Evolutionary conservation across 2,888 invertebrate species (phyloP), one percentile per base, ranked within the genome.

Genomic region (Hypomecis atomaria): DNA sequence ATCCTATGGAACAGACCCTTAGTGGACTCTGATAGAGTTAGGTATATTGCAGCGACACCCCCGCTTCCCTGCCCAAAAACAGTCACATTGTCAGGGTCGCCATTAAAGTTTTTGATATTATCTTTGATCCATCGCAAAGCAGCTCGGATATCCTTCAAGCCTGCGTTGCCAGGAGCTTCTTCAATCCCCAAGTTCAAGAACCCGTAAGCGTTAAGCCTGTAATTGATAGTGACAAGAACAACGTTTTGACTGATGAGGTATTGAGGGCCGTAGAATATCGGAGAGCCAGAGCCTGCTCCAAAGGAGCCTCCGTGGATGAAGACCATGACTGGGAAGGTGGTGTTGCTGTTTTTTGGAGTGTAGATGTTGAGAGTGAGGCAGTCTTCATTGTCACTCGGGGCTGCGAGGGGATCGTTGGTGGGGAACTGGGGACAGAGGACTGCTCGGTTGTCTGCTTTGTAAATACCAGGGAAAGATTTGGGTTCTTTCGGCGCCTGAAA

Each of bases 291-390:
- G 0, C 94, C 94, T 0, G 84, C 75, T 0, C 89, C 89, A 45
- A 92, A 94, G 5, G 86, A 92, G 1, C 94, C 94, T 0, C 94
- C 93, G 34, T 94, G 94, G 1, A 94, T 80, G 69, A 82, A 92
- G 0, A 92, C 88, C 84, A 93, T 89, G 0, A 93, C 90, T 0
- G 93, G 93, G 4, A 84, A 84, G 1, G 82, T 78, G 1, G 74
- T 66, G 62, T 87, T 88, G 0, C 56, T 71, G 2, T 72, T 56
- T 7, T 73, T 71, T 2, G 93, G 93, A 0, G 86, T 81, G 76
- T 80, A 92, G 1, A 94, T 77, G 71, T 93, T 94, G 0, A 93
- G 77, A 49, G 89, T 84, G 0, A 94, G 79, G 49, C 93, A 94
- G 74, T 94, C 93, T 67, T 90, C 90, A 36, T 84, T 89, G 36